Percentiles rank a stretch among this genome's conserved stretches.
Conservation (phyloP, 2,797 vertebrate species). For the Semaprochilodus insignis region DNA sequence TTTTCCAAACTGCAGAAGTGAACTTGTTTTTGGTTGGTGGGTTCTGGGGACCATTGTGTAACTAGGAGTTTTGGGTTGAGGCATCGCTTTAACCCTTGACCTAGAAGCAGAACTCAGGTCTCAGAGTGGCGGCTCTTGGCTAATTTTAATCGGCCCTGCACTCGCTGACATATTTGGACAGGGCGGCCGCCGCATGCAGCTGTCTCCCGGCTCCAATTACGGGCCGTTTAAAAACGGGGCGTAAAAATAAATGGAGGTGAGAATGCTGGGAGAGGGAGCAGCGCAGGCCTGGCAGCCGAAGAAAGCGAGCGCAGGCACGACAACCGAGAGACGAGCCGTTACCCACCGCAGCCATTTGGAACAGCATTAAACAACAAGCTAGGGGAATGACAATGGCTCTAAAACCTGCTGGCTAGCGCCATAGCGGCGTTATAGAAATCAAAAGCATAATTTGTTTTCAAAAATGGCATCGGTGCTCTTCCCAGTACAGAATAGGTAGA, state of each 20-base stretch:
- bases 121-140: slow-evolving; percentile 32
- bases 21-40: background rate
- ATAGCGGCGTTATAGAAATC: slow-evolving; percentile 17
- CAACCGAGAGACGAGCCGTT: slow-evolving; percentile 38
- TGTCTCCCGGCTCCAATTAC: slow-evolving; percentile 61
- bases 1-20: too few relatives aligned
- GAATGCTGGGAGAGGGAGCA: slow-evolving; percentile 39
- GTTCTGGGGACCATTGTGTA: background rate
- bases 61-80: background rate
- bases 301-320: slow-evolving; percentile 35
- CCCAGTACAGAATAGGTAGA: slow-evolving; percentile 9
- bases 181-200: slow-evolving; percentile 53
- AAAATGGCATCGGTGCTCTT: slow-evolving; percentile 21
- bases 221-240: slow-evolving; percentile 41
- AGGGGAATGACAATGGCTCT: slow-evolving; percentile 23
- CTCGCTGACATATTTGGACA: slow-evolving; percentile 64
- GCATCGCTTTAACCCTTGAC: background rate
- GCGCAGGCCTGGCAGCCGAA: slow-evolving; percentile 27
- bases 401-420: slow-evolving; percentile 31
- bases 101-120: background rate
- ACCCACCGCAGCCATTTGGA: slow-evolving; percentile 41
- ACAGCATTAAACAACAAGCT: slow-evolving; percentile 42
- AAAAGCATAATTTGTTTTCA: slow-evolving; percentile 43
- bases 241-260: slow-evolving; percentile 64
- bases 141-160: slow-evolving; percentile 60